Percentiles rank a stretch among this genome's conserved stretches.
These are phyloP conservation scores for Anguilla pacifica DNA, from an alignment of 2,797 vertebrate genomes.

Conservation along the genomic window DNA sequence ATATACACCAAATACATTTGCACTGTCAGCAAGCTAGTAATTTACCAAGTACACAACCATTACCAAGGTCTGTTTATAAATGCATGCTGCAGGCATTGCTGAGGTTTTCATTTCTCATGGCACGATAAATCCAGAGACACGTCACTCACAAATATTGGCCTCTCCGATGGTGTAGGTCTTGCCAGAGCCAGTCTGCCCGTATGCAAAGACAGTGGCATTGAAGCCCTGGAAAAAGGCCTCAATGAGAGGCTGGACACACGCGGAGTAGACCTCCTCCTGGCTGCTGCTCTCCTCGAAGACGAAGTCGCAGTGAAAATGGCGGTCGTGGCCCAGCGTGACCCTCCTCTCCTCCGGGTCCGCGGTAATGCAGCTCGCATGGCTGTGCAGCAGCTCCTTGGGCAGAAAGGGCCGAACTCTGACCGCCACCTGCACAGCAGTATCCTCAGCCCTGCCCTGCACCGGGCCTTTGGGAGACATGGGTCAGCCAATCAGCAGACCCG, in stretches of 20 bases:
- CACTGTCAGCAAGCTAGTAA: neutral
- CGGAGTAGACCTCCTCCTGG: conserved; percentile 85
- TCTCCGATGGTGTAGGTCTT: conserved; percentile 97
- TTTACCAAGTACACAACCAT: neutral
- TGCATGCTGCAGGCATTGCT: neutral
- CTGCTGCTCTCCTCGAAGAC: conserved; percentile 81
- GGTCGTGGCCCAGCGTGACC: conserved; percentile 84
- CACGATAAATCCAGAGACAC: neutral
- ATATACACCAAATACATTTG: neutral
- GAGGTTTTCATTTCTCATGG: neutral
- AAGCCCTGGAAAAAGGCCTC: conserved; percentile 93
- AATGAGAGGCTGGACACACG: conserved; percentile 87
- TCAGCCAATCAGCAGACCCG: conserved; percentile 36
- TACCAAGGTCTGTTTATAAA: neutral
- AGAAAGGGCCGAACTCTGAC: conserved; percentile 87
- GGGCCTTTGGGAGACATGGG: conserved; percentile 78
- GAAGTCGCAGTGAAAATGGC: conserved; percentile 84
- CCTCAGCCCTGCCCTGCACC: conserved; percentile 69
- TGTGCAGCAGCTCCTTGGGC: conserved; percentile 86
- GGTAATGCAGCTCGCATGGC: conserved; percentile 86
- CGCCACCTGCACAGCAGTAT: conserved; percentile 83
- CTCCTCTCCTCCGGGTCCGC: conserved; percentile 70
- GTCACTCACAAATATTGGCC: conserved; percentile 88
- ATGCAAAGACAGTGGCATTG: conserved; percentile 93
- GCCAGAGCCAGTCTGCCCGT: conserved; percentile 94